Conservation (phyloP, 2,797 vertebrate genomes). For the Acipenser oxyrinchus region DNA sequence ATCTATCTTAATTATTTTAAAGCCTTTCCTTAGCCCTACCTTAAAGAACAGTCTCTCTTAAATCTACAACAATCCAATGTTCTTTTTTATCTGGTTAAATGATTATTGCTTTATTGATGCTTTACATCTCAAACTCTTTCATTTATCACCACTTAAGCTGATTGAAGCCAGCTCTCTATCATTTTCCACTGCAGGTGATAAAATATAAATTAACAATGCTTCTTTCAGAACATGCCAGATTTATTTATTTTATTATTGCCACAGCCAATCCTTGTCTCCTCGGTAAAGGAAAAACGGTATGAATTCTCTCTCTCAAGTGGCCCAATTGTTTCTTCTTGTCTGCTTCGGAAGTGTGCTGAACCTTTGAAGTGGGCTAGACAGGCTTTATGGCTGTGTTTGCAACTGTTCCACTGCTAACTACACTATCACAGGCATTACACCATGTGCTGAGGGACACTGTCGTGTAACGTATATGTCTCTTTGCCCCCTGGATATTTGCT, state of each 20-base stretch:
- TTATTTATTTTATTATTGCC: background rate
- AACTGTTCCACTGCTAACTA: constrained; percentile 5
- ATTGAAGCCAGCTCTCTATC: background rate
- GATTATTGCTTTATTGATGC: too few relatives aligned
- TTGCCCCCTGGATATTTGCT: constrained; percentile 1
- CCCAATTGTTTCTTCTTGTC: constrained; percentile 1
- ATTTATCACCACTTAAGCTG: background rate
- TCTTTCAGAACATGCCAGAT: background rate
- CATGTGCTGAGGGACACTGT: background rate
- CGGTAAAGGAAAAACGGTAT: background rate
- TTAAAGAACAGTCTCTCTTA: too few relatives aligned
- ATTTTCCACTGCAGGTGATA: constrained; percentile 13
- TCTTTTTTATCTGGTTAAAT: too few relatives aligned
- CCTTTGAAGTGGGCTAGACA: constrained; percentile 10
- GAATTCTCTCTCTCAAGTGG: background rate
- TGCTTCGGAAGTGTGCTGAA: background rate
- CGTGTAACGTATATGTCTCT: background rate
- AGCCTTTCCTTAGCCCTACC: too few relatives aligned
- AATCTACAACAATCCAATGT: too few relatives aligned
- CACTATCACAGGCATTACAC: background rate
- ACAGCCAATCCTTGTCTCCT: background rate
- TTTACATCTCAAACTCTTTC: background rate
- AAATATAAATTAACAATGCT: background rate
- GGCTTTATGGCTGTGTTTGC: constrained; percentile 2
- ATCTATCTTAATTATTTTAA: too few relatives aligned